Conservation (phyloP, 2,888 invertebrate species). For the Oconnorella tubifera region DNA sequence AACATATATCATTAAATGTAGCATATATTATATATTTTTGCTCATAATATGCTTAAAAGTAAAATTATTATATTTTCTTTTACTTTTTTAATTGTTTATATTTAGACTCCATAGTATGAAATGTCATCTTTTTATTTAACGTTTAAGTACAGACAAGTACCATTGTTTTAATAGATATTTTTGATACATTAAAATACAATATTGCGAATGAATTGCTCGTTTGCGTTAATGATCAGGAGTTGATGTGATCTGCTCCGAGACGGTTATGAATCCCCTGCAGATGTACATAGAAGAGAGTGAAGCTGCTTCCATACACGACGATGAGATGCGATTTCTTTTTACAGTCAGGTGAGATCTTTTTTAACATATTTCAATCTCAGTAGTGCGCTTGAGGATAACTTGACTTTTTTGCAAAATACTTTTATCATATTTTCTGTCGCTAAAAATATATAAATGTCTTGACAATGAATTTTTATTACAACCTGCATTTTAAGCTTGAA, state of each 20-base stretch:
- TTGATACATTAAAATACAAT: too few species aligned
- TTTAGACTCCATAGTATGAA: too few species aligned
- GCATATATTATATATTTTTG: too few species aligned
- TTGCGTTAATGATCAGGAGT: constrained; percentile 24
- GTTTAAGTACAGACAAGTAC: too few species aligned
- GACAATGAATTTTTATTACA: background rate
- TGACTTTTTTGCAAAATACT: background rate
- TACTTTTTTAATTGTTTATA: too few species aligned
- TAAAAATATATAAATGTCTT: too few species aligned
- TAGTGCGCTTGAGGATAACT: background rate
- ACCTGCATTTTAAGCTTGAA: background rate
- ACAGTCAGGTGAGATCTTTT: constrained; percentile 23
- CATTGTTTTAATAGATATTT: too few species aligned
- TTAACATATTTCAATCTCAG: background rate
- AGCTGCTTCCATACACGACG: constrained; percentile 8
- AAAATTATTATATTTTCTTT: too few species aligned
- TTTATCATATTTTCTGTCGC: background rate
- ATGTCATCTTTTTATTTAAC: too few species aligned
- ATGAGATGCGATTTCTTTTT: constrained; percentile 26
- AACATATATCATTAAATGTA: too few species aligned
- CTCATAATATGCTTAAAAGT: too few species aligned
- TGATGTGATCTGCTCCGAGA: constrained; percentile 28
- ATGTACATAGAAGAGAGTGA: constrained; percentile 20
- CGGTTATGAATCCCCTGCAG: constrained; percentile 31
- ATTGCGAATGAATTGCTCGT: too few species aligned